Conservation (phyloP, 2,888 invertebrate species). For the Cotesia congregata region DNA sequence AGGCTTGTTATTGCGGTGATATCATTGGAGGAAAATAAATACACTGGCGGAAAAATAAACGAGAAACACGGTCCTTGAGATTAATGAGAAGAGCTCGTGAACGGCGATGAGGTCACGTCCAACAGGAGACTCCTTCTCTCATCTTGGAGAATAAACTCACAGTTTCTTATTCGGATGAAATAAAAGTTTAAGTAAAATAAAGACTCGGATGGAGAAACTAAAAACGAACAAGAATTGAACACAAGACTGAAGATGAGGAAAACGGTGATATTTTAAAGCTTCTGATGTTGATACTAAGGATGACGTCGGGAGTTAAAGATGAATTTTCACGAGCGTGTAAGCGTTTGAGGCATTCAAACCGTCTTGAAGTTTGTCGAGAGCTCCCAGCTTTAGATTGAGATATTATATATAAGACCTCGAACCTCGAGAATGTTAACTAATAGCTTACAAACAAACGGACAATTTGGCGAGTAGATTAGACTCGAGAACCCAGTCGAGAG, state of each 20-base stretch:
- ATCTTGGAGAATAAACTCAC: conserved; percentile 30
- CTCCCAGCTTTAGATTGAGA: conserved; percentile 4
- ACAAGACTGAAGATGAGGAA: background rate
- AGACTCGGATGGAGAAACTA: conserved; percentile 12
- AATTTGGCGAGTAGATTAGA: conserved; percentile 54
- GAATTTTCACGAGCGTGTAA: conserved; percentile 25
- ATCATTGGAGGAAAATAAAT: conserved; percentile 54
- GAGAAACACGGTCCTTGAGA: conserved; percentile 33
- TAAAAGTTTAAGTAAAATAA: background rate
- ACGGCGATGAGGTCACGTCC: conserved; percentile 42
- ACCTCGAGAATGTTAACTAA: conserved; percentile 52
- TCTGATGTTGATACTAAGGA: conserved; percentile 8
- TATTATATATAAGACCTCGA: conserved; percentile 30
- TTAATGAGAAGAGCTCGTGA: conserved; percentile 39
- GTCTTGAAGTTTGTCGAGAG: conserved; percentile 21
- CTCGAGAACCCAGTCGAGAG: conserved; percentile 24
- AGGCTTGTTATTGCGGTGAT: conserved; percentile 50
- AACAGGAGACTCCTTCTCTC: conserved; percentile 25
- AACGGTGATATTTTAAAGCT: conserved; percentile 25
- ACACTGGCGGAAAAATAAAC: conserved; percentile 48
- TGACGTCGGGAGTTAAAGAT: background rate
- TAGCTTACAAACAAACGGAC: conserved; percentile 54
- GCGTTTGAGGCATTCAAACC: conserved; percentile 31
- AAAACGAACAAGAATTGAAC: conserved; percentile 33
- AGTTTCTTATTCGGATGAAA: conserved; percentile 4